Conservation (phyloP, 2,113 vertebrate species). For the Hippocampus abdominalis region DNA sequence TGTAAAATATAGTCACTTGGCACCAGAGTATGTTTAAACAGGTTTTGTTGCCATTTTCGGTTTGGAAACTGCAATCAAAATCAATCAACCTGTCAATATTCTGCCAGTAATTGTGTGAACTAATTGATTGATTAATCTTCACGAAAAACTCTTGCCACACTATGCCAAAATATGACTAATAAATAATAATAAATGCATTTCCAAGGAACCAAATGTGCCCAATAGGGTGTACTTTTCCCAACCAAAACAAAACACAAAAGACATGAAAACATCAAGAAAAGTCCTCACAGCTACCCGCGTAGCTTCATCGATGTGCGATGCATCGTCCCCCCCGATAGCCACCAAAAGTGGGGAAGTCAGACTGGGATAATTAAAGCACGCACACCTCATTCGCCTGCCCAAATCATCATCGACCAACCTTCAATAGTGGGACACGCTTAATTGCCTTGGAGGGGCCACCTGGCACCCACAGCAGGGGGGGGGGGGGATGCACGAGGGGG, state of each 20-base stretch:
- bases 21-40: not conserved
- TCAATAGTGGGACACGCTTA: slow-evolving; percentile 39
- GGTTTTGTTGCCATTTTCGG: not conserved
- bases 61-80: not conserved
- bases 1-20: not conserved
- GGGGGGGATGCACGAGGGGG: slow-evolving; percentile 9
- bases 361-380: not conserved
- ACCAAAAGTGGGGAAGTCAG: not conserved
- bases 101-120: not conserved
- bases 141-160: not conserved
- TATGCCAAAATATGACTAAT: not conserved
- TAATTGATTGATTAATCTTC: not conserved
- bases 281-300: no score
- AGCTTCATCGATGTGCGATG: no score
- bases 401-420: slow-evolving; percentile 44
- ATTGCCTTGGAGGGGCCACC: slow-evolving; percentile 56
- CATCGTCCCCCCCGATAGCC: not conserved
- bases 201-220: not conserved
- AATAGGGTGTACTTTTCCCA: not conserved
- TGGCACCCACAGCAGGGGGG: slow-evolving; percentile 56
- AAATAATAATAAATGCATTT: not conserved
- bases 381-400: slow-evolving; percentile 10
- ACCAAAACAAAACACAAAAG: not conserved
- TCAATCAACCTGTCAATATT: not conserved
- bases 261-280: no score